Conservation (phyloP, 2,888 invertebrate genomes). For the Hemaris fuciformis region DNA sequence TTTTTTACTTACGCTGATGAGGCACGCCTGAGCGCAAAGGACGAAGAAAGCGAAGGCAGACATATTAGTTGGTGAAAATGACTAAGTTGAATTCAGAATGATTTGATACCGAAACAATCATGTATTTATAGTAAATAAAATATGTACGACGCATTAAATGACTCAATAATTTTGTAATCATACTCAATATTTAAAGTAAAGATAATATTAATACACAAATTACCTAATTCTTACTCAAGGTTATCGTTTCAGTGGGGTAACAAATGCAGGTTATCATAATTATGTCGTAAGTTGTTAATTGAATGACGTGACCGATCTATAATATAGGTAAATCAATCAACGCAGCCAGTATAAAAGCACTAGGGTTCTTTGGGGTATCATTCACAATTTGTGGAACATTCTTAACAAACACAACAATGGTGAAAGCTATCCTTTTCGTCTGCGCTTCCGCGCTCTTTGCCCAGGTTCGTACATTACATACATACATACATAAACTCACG, state of each 20-base stretch:
- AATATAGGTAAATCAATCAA: not conserved
- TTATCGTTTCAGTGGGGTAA: not conserved
- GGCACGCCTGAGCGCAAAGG: conserved; percentile 46
- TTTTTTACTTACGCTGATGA: conserved; percentile 40
- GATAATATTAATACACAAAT: no score
- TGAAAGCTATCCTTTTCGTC: conserved; percentile 14
- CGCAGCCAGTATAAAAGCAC: not conserved
- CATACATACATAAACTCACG: no score
- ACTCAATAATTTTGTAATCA: not conserved
- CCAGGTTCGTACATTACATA: conserved; percentile 9
- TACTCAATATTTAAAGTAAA: not conserved
- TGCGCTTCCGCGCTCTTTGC: conserved; percentile 14
- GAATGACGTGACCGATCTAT: not conserved
- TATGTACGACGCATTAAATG: not conserved
- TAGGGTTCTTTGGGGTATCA: not conserved
- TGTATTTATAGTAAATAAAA: not conserved
- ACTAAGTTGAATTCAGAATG: conserved; percentile 9
- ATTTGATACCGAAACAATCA: not conserved
- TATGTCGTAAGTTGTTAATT: not conserved
- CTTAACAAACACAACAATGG: not conserved
- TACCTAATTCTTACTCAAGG: not conserved
- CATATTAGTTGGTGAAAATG: conserved; percentile 28
- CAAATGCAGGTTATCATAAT: not conserved
- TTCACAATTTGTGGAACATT: not conserved
- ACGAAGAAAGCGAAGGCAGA: conserved; percentile 37